These are phyloP conservation scores for Muscidifurax raptorellus DNA, from an alignment of 1,140 invertebrate species.

Conservation along the genomic window DNA sequence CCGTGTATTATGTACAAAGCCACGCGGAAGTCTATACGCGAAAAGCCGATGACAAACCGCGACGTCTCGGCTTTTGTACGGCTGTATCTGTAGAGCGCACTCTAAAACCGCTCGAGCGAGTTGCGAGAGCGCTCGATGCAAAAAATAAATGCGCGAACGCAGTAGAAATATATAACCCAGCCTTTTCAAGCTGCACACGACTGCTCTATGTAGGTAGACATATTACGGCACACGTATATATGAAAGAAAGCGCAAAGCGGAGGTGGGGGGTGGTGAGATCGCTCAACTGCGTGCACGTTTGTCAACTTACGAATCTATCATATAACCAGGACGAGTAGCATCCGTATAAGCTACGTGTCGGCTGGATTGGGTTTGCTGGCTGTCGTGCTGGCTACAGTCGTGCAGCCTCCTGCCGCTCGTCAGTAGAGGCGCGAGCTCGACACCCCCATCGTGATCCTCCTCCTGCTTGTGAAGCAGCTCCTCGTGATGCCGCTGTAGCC, in stretches of 20 bases:
- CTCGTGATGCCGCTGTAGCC: background rate
- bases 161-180: background rate
- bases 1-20: background rate
- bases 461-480: background rate
- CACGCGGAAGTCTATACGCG: background rate
- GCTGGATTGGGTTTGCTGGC: background rate
- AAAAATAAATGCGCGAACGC: background rate
- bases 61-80: background rate
- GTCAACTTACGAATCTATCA: slow-evolving; percentile 67
- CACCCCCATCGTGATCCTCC: slow-evolving; percentile 70
- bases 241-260: background rate
- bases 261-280: background rate
- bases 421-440: slow-evolving; percentile 82
- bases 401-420: slow-evolving; percentile 73
- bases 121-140: background rate
- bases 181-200: no score
- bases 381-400: slow-evolving; percentile 55
- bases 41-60: background rate
- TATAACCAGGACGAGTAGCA: slow-evolving; percentile 74
- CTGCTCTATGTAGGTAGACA: no score
- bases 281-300: background rate
- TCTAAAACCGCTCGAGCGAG: background rate
- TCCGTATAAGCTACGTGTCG: slow-evolving; percentile 76
- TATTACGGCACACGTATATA: no score
- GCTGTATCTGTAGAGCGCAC: background rate